Conservation (phyloP, 2,113 vertebrate genomes). For the Aphelocoma coerulescens region DNA sequence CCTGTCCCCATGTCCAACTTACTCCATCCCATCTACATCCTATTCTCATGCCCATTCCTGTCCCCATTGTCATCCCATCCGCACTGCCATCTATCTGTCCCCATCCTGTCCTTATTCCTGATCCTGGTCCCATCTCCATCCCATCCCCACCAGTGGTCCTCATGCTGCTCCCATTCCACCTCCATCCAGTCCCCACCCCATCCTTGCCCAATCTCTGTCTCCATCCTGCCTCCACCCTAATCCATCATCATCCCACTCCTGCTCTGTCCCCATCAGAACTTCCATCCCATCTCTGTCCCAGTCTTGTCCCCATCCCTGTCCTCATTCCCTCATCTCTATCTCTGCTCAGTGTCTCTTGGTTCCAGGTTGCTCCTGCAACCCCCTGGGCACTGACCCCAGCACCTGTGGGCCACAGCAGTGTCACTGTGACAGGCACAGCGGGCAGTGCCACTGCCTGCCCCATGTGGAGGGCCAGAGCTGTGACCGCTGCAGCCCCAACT, state of each 20-base stretch:
- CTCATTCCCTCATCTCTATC: neutral
- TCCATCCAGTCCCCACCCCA: neutral
- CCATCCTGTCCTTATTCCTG: neutral
- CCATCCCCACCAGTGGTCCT: neutral
- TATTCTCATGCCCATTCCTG: neutral
- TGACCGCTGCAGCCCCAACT: conserved; percentile 87
- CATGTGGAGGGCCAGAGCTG: conserved; percentile 86
- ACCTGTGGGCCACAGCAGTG: conserved; percentile 85
- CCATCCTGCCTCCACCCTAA: neutral
- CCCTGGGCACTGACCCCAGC: conserved; percentile 81
- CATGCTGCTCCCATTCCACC: neutral
- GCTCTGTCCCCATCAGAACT: neutral
- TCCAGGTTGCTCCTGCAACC: conserved; percentile 90
- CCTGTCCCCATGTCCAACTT: neutral
- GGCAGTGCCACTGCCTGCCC: conserved; percentile 90
- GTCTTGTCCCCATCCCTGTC: neutral
- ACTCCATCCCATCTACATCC: neutral
- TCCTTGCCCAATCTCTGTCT: neutral
- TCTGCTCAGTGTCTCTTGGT: neutral
- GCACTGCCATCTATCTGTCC: neutral
- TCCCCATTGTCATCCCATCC: neutral
- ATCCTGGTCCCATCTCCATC: neutral
- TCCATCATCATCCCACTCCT: neutral
- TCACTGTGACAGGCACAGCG: conserved; percentile 80
- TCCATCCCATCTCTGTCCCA: neutral